Conservation (phyloP, 1,140 invertebrate genomes). For the Listronotus oregonensis region DNA sequence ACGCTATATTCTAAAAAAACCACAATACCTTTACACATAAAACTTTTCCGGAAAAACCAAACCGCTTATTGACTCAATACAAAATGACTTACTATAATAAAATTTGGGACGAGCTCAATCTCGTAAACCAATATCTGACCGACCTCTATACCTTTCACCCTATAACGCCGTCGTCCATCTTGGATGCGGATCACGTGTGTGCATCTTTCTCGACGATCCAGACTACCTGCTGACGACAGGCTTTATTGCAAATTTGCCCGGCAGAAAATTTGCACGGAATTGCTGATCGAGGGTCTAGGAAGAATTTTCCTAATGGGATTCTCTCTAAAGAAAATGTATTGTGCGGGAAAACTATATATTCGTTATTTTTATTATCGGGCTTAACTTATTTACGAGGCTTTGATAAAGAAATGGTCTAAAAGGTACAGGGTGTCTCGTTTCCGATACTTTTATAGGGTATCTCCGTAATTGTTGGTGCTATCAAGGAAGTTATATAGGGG, state of each 20-base stretch:
- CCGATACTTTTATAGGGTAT: no score
- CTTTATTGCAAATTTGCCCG: conserved; percentile 30
- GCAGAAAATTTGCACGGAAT: conserved; percentile 9
- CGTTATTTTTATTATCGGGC: no score
- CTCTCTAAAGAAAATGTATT: no score
- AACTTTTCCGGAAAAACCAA: neutral
- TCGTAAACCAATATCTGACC: conserved; percentile 17
- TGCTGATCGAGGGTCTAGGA: conserved; percentile 8
- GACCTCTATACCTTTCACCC: neutral
- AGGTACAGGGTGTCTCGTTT: no score
- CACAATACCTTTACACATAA: no score
- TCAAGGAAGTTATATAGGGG: no score
- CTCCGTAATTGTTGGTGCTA: no score
- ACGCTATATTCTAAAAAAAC: neutral
- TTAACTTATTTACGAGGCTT: no score
- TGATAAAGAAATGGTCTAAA: no score
- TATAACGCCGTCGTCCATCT: neutral
- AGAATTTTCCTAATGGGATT: neutral
- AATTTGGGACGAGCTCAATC: conserved; percentile 5
- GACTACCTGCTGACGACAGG: conserved; percentile 19
- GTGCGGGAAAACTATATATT: no score
- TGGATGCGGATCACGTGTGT: conserved; percentile 24
- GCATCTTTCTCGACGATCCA: conserved; percentile 18
- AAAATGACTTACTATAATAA: conserved; percentile 11
- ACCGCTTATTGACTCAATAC: conserved; percentile 6